These are phyloP conservation scores for Muraenolepis orangiensis DNA, from an alignment of 2,797 vertebrate genomes.

Conservation along the genomic window DNA sequence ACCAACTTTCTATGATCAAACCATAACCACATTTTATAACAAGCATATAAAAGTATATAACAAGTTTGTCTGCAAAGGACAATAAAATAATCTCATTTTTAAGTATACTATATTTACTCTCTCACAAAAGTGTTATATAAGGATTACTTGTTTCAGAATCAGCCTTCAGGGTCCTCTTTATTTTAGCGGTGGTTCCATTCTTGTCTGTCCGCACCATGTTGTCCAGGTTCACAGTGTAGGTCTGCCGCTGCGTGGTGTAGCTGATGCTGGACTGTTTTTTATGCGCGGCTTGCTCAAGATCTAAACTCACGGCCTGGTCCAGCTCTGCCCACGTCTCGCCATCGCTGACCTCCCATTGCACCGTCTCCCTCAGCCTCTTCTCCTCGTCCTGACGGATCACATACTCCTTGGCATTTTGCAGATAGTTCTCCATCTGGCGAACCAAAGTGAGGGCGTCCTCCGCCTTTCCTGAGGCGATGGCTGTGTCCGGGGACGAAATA, in stretches of 20 bases:
- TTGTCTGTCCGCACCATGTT: constrained; percentile 29
- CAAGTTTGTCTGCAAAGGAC: too few relatives aligned
- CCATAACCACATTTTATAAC: neutral
- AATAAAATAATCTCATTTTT: too few relatives aligned
- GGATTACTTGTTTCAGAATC: constrained; percentile 50
- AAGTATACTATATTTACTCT: too few relatives aligned
- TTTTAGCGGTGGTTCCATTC: constrained; percentile 20
- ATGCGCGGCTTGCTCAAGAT: constrained; percentile 46
- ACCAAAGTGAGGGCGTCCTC: constrained; percentile 41
- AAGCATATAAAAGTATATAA: too few relatives aligned
- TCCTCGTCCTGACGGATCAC: constrained; percentile 34
- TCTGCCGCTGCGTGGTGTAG: constrained; percentile 29
- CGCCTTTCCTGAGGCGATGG: constrained; percentile 45
- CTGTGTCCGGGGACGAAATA: constrained; percentile 21
- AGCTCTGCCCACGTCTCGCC: constrained; percentile 30
- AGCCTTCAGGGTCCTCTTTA: constrained; percentile 45
- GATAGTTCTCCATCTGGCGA: constrained; percentile 35
- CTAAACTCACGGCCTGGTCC: constrained; percentile 33
- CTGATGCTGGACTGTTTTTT: constrained; percentile 15
- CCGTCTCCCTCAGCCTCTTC: constrained; percentile 37
- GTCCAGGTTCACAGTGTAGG: constrained; percentile 38
- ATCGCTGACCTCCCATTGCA: constrained; percentile 45
- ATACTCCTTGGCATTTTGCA: constrained; percentile 36
- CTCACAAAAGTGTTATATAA: neutral
- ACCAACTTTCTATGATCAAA: neutral